Conservation (phyloP, 2,888 invertebrate genomes). For the Ophion ellenae region DNA sequence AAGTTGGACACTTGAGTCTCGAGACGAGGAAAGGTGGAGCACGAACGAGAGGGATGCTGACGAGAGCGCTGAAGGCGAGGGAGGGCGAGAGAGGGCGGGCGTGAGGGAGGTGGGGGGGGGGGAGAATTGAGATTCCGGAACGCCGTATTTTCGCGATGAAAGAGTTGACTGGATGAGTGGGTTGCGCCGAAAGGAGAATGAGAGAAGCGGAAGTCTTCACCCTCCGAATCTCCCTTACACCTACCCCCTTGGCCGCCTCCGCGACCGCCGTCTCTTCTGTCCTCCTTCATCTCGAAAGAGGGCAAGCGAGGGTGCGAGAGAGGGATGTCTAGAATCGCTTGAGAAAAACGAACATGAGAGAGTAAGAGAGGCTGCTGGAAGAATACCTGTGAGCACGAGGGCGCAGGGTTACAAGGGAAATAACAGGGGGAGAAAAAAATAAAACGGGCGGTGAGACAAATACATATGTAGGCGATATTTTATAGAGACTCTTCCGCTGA, state of each 20-base stretch:
- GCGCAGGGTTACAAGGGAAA: slow-evolving; percentile 33
- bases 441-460: slow-evolving; percentile 1
- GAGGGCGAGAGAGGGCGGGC: slow-evolving; percentile 36
- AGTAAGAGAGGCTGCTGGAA: slow-evolving; percentile 23
- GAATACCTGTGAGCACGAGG: slow-evolving; percentile 14
- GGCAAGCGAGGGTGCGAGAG: slow-evolving; percentile 17
- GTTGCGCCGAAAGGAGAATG: slow-evolving; percentile 70
- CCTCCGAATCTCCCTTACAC: slow-evolving; percentile 17
- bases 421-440: slow-evolving; percentile 25
- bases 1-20: slow-evolving; percentile 49
- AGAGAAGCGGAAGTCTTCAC: slow-evolving; percentile 66
- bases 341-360: slow-evolving; percentile 40
- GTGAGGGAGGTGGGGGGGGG: not conserved
- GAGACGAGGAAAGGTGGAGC: slow-evolving; percentile 52
- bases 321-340: slow-evolving; percentile 17
- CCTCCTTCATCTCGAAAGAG: slow-evolving; percentile 48
- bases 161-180: slow-evolving; percentile 66
- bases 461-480: not conserved
- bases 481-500: slow-evolving; percentile 1
- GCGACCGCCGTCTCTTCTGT: slow-evolving; percentile 18
- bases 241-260: slow-evolving; percentile 8
- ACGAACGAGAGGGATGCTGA: slow-evolving; percentile 28
- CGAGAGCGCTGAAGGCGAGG: slow-evolving; percentile 28
- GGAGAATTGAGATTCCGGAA: slow-evolving; percentile 73
- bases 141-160: slow-evolving; percentile 77